These are phyloP conservation scores for Hyalella azteca DNA, from an alignment of 2,888 invertebrate species.

Conservation along the genomic window DNA sequence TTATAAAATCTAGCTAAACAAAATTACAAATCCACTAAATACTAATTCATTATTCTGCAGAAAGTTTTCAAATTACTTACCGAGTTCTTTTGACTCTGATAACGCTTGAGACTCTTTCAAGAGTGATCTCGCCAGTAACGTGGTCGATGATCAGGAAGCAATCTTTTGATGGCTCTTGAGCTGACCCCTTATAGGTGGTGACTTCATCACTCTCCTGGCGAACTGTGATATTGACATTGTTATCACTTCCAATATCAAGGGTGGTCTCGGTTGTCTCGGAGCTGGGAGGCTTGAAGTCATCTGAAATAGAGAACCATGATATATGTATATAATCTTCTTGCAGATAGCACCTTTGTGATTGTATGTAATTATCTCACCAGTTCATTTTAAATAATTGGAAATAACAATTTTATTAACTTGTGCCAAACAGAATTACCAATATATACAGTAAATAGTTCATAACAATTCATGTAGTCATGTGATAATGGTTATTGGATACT, in stretches of 20 bases:
- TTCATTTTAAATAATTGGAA: no score
- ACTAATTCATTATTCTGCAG: no score
- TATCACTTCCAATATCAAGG: constrained; percentile 77
- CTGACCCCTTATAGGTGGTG: constrained; percentile 67
- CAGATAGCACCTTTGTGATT: no score
- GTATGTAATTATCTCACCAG: no score
- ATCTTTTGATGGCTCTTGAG: constrained; percentile 84
- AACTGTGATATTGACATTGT: constrained; percentile 85
- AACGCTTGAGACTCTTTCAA: constrained; percentile 89
- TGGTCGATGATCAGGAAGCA: constrained; percentile 94
- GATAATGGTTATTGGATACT: neutral
- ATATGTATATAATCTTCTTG: no score
- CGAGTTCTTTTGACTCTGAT: constrained; percentile 88
- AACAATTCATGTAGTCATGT: no score
- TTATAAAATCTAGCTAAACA: no score
- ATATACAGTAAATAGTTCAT: no score
- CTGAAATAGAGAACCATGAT: constrained; percentile 33
- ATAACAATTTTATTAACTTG: no score
- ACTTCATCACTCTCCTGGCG: constrained; percentile 94
- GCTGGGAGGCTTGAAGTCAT: constrained; percentile 99
- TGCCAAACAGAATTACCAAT: no score
- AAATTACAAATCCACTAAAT: no score
- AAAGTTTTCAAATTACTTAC: no score
- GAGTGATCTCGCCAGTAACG: constrained; percentile 87
- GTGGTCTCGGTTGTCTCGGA: constrained; percentile 89